Conservation (phyloP, 1,140 invertebrate species). For the Armadillidium nasatum region DNA sequence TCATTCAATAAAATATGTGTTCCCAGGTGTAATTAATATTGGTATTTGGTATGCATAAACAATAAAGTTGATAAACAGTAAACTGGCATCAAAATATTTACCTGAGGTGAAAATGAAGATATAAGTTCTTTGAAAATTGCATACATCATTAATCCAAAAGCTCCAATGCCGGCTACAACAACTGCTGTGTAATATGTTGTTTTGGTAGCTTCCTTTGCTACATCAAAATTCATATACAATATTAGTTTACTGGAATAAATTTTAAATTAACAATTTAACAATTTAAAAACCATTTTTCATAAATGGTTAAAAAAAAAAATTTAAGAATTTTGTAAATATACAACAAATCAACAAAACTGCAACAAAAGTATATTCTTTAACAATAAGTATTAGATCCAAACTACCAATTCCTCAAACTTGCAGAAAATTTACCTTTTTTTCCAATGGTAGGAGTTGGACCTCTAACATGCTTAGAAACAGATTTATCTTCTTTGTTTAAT, state of each 20-base stretch:
- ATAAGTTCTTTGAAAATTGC: constrained; percentile 78
- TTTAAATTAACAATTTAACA: background rate
- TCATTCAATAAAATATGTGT: too few species aligned
- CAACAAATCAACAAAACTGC: too few species aligned
- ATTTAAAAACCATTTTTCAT: background rate
- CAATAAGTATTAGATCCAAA: too few species aligned
- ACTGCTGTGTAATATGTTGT: constrained; percentile 74
- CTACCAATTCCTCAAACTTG: background rate
- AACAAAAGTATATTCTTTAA: too few species aligned
- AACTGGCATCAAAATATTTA: constrained; percentile 4
- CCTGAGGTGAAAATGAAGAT: constrained; percentile 54
- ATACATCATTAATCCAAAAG: constrained; percentile 74
- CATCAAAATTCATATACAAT: background rate
- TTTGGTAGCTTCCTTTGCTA: constrained; percentile 81
- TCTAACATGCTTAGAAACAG: constrained; percentile 1
- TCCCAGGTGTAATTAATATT: background rate
- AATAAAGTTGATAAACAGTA: background rate
- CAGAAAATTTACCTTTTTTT: background rate
- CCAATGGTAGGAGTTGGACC: background rate
- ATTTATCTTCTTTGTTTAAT: background rate
- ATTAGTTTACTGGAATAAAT: background rate
- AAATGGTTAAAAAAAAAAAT: background rate
- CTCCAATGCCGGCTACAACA: constrained; percentile 69
- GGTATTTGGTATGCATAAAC: background rate
- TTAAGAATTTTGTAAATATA: background rate